phyloP scores from a whole-genome alignment of 2,797 vertebrate genomes.

The Schizopygopsis malacanthus region DNA sequence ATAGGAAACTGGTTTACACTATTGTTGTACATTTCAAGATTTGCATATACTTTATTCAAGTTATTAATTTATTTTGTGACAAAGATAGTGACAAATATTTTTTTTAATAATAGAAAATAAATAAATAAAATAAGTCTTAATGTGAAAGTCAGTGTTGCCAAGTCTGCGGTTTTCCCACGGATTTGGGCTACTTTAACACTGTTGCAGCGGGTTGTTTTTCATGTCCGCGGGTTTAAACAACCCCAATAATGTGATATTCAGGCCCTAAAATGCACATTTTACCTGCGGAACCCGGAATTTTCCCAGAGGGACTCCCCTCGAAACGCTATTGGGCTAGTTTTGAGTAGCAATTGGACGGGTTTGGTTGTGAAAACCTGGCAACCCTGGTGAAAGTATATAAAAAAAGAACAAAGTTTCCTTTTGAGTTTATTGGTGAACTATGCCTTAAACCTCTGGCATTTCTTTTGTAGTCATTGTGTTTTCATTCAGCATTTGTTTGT shows the following conservation, averaged over 20 bases:
- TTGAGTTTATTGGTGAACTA: neutral
- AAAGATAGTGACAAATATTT: too few species aligned
- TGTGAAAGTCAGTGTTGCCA: neutral
- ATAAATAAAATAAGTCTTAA: too few species aligned
- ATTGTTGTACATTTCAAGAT: neutral
- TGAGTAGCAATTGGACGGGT: neutral
- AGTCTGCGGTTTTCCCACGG: neutral
- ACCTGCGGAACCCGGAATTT: too few species aligned
- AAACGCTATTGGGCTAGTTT: neutral
- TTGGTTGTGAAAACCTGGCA: neutral
- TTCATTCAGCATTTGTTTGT: slow-evolving; percentile 42
- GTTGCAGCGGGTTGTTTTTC: neutral
- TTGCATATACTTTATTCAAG: neutral
- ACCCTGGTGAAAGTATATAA: neutral
- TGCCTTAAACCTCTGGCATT: neutral
- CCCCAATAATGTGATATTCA: too few species aligned
- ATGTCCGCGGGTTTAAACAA: neutral
- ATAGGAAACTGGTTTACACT: neutral
- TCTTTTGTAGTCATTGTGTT: slow-evolving; percentile 35
- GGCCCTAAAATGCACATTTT: too few species aligned
- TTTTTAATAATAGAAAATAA: too few species aligned
- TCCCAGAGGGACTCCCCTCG: neutral
- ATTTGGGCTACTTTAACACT: neutral
- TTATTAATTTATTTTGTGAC: too few species aligned
- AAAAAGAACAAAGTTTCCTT: neutral